These are phyloP conservation scores for Rhegmatorhina hoffmannsi DNA, from an alignment of 2,113 vertebrate species.

Conservation along the genomic window DNA sequence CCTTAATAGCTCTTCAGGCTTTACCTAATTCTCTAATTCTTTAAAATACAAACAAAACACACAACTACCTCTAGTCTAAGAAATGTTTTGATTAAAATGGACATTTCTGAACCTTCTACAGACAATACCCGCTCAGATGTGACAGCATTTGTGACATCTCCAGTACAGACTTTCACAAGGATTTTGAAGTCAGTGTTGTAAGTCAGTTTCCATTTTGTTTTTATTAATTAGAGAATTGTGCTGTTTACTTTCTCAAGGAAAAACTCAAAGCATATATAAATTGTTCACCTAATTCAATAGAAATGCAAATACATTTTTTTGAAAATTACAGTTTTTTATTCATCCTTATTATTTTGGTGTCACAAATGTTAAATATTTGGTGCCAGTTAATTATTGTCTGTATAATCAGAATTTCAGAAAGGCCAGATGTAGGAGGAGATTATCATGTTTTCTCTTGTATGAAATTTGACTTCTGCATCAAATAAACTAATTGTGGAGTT, in stretches of 20 bases:
- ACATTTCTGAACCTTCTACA: constrained; percentile 60
- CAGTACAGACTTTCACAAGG: constrained; percentile 60
- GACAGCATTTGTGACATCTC: constrained; percentile 64
- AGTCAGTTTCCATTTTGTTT: constrained; percentile 25
- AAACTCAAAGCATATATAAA: background rate
- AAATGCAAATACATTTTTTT: constrained; percentile 1
- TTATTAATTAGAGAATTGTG: constrained; percentile 32
- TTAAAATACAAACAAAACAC: background rate
- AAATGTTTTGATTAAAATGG: constrained; percentile 52
- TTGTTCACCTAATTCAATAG: background rate
- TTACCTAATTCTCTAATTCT: background rate
- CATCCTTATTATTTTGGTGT: constrained; percentile 33
- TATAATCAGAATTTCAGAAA: constrained; percentile 23
- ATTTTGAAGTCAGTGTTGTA: constrained; percentile 59
- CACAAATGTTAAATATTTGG: constrained; percentile 53
- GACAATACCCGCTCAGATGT: constrained; percentile 44
- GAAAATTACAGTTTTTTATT: constrained; percentile 5
- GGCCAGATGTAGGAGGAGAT: background rate
- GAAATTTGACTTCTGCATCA: background rate
- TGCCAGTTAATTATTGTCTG: background rate
- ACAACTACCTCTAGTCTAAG: background rate
- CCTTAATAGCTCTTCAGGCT: background rate
- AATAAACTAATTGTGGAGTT: background rate
- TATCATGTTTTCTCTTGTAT: background rate
- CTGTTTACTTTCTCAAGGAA: background rate